Evolutionary conservation across 1,140 invertebrate genomes (phyloP).

Genomic region (Rhynchophorus ferrugineus): DNA sequence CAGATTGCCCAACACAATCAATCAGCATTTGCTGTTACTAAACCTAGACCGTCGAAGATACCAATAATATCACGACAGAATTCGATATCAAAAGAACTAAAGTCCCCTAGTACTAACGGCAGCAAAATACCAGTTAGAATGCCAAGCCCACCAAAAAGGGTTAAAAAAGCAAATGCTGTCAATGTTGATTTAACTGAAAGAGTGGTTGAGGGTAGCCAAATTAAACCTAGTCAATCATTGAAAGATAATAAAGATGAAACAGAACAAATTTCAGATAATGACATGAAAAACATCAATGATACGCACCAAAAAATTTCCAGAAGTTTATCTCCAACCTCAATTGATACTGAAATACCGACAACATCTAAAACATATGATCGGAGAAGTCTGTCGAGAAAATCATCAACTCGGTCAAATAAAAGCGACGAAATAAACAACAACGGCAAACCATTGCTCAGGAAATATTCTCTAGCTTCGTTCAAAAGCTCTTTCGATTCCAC

Average conservation of each 20-base stretch:
- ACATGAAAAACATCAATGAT: not conserved
- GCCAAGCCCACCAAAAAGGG: constrained; percentile 12
- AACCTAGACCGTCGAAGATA: constrained; percentile 34
- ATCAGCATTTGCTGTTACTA: constrained; percentile 20
- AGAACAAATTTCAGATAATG: not conserved
- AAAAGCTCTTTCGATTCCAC: constrained; percentile 38
- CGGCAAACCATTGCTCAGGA: constrained; percentile 16
- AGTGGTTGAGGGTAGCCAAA: not conserved
- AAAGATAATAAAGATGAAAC: constrained; percentile 2
- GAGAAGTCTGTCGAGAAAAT: constrained; percentile 11
- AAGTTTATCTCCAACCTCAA: constrained; percentile 8
- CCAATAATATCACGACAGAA: constrained; percentile 33
- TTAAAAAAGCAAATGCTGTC: constrained; percentile 2
- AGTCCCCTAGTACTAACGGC: constrained; percentile 19
- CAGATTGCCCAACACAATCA: constrained; percentile 35
- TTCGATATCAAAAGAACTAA: constrained; percentile 27
- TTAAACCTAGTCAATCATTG: not conserved
- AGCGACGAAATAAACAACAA: constrained; percentile 24
- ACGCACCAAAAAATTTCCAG: constrained; percentile 5
- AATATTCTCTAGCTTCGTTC: constrained; percentile 22
- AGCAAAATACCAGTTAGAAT: constrained; percentile 36
- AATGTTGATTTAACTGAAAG: not conserved
- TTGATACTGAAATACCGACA: constrained; percentile 6
- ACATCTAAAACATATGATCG: constrained; percentile 5
- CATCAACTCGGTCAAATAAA: constrained; percentile 11